Evolutionary conservation across 2,113 vertebrate genomes (phyloP).

Genomic region (Forbesichthys papilliferus): DNA sequence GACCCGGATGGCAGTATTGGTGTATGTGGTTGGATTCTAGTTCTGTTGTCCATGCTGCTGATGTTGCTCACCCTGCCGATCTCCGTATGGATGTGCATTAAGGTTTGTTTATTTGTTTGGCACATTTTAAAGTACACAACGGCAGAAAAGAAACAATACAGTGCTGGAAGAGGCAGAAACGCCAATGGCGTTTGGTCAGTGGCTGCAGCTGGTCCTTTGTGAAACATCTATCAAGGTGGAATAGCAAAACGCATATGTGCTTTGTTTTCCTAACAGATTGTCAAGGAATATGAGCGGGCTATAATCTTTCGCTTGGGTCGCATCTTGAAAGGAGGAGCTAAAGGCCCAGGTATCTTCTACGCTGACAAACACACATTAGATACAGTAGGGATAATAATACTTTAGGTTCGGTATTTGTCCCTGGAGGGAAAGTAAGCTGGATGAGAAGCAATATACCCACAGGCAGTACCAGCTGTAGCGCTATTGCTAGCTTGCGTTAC

Average conservation of each 20-base stretch:
- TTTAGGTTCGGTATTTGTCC: no score
- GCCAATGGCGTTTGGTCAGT: not conserved
- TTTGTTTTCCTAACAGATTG: constrained; percentile 77
- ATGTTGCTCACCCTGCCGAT: constrained; percentile 82
- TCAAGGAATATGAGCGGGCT: constrained; percentile 93
- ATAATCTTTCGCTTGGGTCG: constrained; percentile 94
- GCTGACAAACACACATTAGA: not conserved
- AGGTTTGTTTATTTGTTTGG: constrained; percentile 71
- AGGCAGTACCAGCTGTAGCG: no score
- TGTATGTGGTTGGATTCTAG: constrained; percentile 85
- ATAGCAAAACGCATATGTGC: not conserved
- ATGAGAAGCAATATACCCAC: no score
- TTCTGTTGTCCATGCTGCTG: constrained; percentile 77
- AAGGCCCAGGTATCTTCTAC: constrained; percentile 84
- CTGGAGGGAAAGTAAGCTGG: no score
- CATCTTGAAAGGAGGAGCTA: constrained; percentile 89
- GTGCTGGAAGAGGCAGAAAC: not conserved
- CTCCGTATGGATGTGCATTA: constrained; percentile 95
- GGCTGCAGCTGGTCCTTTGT: not conserved
- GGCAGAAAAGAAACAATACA: not conserved
- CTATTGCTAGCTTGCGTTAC: no score
- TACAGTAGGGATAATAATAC: not conserved
- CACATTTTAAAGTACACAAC: not conserved
- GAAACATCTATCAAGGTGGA: not conserved
- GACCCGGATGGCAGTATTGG: constrained; percentile 67